phyloP scores from a whole-genome alignment of 35 echinoderm and acorn worm genomes.

The Acanthaster planci region DNA sequence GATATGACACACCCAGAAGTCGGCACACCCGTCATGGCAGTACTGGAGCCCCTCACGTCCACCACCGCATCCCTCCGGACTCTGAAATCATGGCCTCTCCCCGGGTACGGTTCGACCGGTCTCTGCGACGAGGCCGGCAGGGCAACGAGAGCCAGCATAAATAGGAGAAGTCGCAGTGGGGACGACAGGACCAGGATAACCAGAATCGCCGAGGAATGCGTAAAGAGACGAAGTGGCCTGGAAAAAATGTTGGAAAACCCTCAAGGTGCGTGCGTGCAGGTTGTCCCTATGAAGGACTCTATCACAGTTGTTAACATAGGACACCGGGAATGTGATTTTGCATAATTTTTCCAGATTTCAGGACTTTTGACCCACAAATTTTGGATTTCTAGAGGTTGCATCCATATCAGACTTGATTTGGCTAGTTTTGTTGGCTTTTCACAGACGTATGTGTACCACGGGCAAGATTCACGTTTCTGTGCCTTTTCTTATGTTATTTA shows the following conservation, averaged over 20 bases:
- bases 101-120: background rate
- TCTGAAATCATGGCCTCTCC: constrained; percentile 17
- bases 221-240: background rate
- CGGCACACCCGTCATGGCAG: background rate
- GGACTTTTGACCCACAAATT: too few relatives aligned
- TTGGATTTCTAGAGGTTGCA: too few relatives aligned
- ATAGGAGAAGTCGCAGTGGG: background rate
- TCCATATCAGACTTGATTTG: too few relatives aligned
- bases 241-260: background rate
- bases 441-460: too few relatives aligned
- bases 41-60: constrained; percentile 29
- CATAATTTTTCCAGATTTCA: too few relatives aligned
- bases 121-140: background rate
- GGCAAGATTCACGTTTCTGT: too few relatives aligned
- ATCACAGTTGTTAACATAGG: too few relatives aligned
- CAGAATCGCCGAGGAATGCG: constrained; percentile 12
- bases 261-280: background rate
- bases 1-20: constrained; percentile 18
- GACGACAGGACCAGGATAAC: background rate
- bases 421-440: too few relatives aligned
- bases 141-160: background rate
- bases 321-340: too few relatives aligned
- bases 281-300: too few relatives aligned
- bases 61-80: constrained; percentile 35
- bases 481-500: too few relatives aligned